Evolutionary conservation across 1,140 invertebrate species (phyloP).

Genomic region (Xylocopa sonorina): DNA sequence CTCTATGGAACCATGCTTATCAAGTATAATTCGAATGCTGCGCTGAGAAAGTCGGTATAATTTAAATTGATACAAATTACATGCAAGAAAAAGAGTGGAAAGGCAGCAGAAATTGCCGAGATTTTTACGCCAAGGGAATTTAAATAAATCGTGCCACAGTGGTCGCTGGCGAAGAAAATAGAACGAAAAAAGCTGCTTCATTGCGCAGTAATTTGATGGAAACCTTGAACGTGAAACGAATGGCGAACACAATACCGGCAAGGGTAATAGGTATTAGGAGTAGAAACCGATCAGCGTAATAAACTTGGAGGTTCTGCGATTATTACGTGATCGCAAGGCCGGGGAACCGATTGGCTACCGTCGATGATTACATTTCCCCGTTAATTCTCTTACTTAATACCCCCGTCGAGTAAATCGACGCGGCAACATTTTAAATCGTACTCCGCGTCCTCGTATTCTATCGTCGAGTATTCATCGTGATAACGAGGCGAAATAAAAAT

Average conservation of each 20-base stretch:
- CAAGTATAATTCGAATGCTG: no score
- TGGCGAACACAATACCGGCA: not conserved
- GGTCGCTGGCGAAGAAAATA: no score
- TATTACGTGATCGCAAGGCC: slow-evolving; percentile 10
- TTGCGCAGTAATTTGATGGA: not conserved
- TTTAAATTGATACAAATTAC: not conserved
- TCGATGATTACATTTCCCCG: not conserved
- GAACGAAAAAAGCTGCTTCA: not conserved
- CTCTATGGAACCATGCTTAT: no score
- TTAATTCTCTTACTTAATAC: not conserved
- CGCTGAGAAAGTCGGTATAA: no score
- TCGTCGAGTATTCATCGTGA: not conserved
- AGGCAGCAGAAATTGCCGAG: not conserved
- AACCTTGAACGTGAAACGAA: not conserved
- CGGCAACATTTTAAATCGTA: not conserved
- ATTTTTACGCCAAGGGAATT: not conserved
- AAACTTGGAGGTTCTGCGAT: slow-evolving; percentile 14
- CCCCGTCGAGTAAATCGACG: no score
- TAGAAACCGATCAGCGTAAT: slow-evolving; percentile 34
- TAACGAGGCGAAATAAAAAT: not conserved
- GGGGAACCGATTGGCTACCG: not conserved
- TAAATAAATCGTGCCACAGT: not conserved
- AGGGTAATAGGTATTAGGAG: slow-evolving; percentile 2
- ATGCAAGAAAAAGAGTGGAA: not conserved
- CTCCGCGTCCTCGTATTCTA: no score